These are phyloP conservation scores for Sceloporus tristichus DNA, from an alignment of 2,113 vertebrate genomes.

Conservation along the genomic window DNA sequence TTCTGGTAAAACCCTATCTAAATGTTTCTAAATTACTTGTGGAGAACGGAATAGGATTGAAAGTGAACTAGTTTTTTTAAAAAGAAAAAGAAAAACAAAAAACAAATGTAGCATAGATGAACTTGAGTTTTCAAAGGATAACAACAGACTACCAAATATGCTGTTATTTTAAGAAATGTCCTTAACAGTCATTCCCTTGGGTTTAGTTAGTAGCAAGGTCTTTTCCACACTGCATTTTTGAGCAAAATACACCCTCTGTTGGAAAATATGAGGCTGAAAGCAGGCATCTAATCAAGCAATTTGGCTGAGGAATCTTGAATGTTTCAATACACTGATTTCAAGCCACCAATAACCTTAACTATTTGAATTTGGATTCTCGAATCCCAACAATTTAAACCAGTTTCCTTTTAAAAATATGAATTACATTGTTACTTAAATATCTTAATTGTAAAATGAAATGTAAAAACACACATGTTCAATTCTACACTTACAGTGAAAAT, in stretches of 20 bases:
- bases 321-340: conserved; percentile 48
- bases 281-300: conserved; percentile 46
- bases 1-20: background rate
- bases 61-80: conserved; percentile 46
- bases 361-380: conserved; percentile 32
- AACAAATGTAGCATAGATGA: conserved; percentile 25
- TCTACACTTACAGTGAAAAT: background rate
- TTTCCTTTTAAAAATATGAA: background rate
- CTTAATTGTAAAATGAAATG: background rate
- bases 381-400: background rate
- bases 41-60: conserved; percentile 5
- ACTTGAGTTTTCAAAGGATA: background rate
- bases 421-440: background rate
- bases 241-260: conserved; percentile 54
- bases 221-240: conserved; percentile 5
- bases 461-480: background rate
- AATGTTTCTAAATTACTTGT: conserved; percentile 8
- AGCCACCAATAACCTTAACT: background rate
- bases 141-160: background rate
- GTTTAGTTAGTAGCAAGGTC: conserved; percentile 11
- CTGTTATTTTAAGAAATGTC: background rate
- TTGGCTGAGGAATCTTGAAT: conserved; percentile 53
- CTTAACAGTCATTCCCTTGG: background rate
- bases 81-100: too few species aligned
- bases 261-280: conserved; percentile 41